Evolutionary conservation across 2,113 vertebrate genomes (phyloP).

Genomic region (Gasterosteus nipponicus): DNA sequence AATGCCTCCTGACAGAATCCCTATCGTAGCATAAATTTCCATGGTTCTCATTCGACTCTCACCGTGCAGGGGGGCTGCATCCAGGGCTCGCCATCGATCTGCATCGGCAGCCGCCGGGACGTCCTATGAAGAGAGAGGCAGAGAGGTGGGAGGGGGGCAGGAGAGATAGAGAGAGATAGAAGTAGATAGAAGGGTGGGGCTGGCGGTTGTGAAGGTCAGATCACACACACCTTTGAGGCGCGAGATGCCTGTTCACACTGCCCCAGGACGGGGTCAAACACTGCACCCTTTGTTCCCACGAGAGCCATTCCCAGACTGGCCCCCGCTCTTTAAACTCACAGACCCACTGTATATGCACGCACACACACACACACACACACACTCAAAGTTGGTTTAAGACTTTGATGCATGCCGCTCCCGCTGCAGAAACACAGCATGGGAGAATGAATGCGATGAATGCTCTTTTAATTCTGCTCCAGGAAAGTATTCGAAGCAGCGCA

Average conservation of each 20-base stretch:
- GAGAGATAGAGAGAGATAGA: not conserved
- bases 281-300: constrained; percentile 79
- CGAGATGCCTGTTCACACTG: constrained; percentile 65
- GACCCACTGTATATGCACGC: constrained; percentile 48
- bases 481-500: constrained; percentile 40
- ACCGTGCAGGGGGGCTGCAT: constrained; percentile 94
- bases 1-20: not conserved
- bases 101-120: constrained; percentile 93
- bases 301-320: constrained; percentile 75
- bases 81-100: constrained; percentile 98
- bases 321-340: constrained; percentile 75
- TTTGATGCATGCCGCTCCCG: constrained; percentile 55
- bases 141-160: not conserved
- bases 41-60: constrained; percentile 60
- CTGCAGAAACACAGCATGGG: constrained; percentile 59
- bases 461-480: constrained; percentile 55
- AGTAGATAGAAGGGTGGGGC: constrained; percentile 1
- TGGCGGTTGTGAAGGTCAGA: constrained; percentile 59
- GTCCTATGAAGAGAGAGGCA: constrained; percentile 81
- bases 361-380: constrained; percentile 39
- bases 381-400: constrained; percentile 68
- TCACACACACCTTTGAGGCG: constrained; percentile 68
- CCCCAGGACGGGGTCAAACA: constrained; percentile 72
- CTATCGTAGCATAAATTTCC: not conserved
- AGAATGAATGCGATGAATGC: constrained; percentile 67